Percentiles rank a stretch among this genome's conserved stretches.
Evolutionary conservation across 2,888 invertebrate species (phyloP).

Genomic region (Alviniconcha strummeri): DNA sequence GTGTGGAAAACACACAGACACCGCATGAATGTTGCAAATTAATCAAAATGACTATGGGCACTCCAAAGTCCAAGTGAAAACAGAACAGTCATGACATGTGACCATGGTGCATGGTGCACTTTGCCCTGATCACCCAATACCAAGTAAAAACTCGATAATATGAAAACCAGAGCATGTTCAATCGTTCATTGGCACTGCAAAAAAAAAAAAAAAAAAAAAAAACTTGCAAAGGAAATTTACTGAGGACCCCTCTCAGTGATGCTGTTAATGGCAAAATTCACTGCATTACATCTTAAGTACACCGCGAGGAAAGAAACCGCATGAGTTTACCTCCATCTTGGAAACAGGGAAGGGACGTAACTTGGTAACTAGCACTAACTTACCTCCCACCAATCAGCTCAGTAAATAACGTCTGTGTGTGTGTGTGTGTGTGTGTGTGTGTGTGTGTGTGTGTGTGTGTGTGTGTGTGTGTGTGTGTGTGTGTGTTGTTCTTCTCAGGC

Average conservation of each 20-base stretch:
- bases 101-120: too few species aligned
- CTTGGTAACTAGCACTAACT: not conserved
- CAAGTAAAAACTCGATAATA: too few species aligned
- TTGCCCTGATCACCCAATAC: too few species aligned
- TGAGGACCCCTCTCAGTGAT: not conserved
- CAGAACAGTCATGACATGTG: not conserved
- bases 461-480: not conserved
- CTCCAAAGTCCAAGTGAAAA: too few species aligned
- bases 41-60: too few species aligned
- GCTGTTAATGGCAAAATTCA: too few species aligned
- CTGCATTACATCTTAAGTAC: too few species aligned
- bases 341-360: not conserved
- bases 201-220: not conserved
- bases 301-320: not conserved
- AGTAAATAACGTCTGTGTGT: too few species aligned
- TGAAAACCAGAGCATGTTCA: too few species aligned
- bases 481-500: not conserved
- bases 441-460: not conserved
- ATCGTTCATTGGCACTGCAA: not conserved
- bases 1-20: too few species aligned
- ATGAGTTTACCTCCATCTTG: conserved; percentile 9
- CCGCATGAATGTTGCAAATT: too few species aligned
- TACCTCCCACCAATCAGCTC: not conserved
- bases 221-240: not conserved
- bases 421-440: not conserved